Evolutionary conservation across 2,888 invertebrate species (phyloP), one percentile per base, ranked within the genome.

Genomic region (Eurois occulta): DNA sequence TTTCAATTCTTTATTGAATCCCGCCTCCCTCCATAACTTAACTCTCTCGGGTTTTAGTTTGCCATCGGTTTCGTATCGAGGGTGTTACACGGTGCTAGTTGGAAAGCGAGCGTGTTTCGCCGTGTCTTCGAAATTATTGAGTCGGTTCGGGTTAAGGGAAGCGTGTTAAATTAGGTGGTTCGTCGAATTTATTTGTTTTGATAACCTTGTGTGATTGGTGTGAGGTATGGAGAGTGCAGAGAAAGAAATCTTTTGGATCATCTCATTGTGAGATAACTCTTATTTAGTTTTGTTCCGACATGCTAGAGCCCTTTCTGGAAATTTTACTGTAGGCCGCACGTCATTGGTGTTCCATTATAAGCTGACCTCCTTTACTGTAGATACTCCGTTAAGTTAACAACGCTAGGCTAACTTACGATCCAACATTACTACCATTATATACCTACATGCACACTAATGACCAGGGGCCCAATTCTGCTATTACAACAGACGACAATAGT

Each of bases 1-100:
- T 94, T 93, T 93, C 94, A 92, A 94, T 94, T 93, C 93, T 93
- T 93, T 94, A 94, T 94, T 93, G 94, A 93, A 94, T 93, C 91
- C 86, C 86, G 83, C 86, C 87, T 81, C 86, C 81, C 88, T 86
- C 78, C 91, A 90, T 92, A 92, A 91, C 91, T 91, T 90, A 84
- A 88, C 86, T 91, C 91, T 89, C 91, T 55, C 28, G 93, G 92
- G 93, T 67, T 89, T 88, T 77, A 86, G 76, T 78, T 75, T 75
- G 77, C 84, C 78, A 84, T 83, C 74, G 81, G 86, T 79, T 80
- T 77, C 68, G 84, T 87, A 85, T 85, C 76, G 80, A 67, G 69
- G 67, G 76, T 77, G 81, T 81, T 81, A 52, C 81, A 76, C 78
- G 46, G 60, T 58, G 35, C 75, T 72, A 74, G 75, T 24, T 73